Evolutionary conservation across 2,113 vertebrate genomes (phyloP).

Genomic region (Egretta garzetta): DNA sequence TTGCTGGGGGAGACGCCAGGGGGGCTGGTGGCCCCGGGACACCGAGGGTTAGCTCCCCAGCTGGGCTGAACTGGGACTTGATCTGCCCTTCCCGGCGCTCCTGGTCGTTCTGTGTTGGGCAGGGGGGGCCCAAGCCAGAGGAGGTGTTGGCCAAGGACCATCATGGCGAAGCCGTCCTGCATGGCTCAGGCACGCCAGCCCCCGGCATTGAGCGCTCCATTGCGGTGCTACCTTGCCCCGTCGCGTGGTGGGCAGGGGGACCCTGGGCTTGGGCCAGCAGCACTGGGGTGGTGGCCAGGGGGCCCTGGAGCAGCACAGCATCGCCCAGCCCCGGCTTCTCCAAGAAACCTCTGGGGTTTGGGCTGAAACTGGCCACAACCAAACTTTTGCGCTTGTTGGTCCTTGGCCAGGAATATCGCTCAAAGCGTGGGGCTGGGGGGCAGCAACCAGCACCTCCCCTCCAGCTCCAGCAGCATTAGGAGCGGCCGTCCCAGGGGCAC

Average conservation of each 20-base stretch:
- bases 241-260: background rate
- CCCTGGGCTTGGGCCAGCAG: fast-evolving
- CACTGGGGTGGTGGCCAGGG: background rate
- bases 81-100: too few relatives aligned
- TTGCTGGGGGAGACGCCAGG: background rate
- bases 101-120: fast-evolving
- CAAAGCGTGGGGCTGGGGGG: too few relatives aligned
- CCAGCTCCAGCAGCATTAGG: fast-evolving
- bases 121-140: too few relatives aligned
- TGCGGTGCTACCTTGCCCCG: fast-evolving
- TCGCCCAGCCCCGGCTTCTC: background rate
- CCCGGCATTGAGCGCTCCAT: background rate
- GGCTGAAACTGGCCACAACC: background rate
- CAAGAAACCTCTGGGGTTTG: background rate
- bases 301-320: fast-evolving
- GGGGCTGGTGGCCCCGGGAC: background rate
- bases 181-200: background rate
- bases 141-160: background rate
- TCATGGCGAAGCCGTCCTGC: fast-evolving
- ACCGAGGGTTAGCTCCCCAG: background rate
- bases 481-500: fast-evolving
- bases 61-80: background rate
- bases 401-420: background rate
- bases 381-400: fast-evolving
- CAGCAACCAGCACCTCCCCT: fast-evolving